These are phyloP conservation scores for Cisticola juncidis DNA, from an alignment of 2,113 vertebrate species.

Conservation along the genomic window DNA sequence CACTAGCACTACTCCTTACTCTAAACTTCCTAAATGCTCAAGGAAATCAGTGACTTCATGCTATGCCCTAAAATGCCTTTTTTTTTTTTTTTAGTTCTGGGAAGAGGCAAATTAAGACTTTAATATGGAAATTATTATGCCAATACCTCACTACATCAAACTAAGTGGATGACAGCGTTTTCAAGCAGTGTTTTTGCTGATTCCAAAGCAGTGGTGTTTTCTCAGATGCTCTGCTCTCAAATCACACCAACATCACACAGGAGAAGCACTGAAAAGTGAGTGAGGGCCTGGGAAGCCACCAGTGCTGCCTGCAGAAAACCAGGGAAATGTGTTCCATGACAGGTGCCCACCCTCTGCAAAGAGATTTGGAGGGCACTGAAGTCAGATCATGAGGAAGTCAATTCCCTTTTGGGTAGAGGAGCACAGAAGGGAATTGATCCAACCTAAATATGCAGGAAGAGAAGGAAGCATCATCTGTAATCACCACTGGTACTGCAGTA, in stretches of 20 bases:
- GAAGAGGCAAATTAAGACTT: neutral
- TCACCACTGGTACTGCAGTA: neutral
- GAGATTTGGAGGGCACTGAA: neutral
- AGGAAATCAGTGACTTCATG: neutral
- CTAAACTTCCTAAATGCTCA: neutral
- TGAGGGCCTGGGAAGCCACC: neutral
- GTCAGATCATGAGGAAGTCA: neutral
- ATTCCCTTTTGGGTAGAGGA: neutral
- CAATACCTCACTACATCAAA: neutral
- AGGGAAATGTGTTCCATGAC: neutral
- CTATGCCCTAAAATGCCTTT: rapidly evolving
- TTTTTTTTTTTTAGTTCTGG: neutral
- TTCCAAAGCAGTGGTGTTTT: neutral
- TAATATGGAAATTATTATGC: neutral
- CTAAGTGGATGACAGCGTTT: neutral
- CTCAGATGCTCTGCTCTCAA: neutral
- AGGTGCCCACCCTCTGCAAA: neutral
- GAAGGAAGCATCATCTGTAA: neutral
- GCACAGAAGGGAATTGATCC: neutral
- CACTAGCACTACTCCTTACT: neutral
- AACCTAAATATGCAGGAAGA: neutral
- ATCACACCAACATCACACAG: neutral
- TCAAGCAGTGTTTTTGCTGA: neutral
- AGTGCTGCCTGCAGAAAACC: neutral
- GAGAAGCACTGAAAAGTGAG: neutral